phyloP scores from a whole-genome alignment of 1,140 invertebrate genomes.

The Drosophila navojoa region DNA sequence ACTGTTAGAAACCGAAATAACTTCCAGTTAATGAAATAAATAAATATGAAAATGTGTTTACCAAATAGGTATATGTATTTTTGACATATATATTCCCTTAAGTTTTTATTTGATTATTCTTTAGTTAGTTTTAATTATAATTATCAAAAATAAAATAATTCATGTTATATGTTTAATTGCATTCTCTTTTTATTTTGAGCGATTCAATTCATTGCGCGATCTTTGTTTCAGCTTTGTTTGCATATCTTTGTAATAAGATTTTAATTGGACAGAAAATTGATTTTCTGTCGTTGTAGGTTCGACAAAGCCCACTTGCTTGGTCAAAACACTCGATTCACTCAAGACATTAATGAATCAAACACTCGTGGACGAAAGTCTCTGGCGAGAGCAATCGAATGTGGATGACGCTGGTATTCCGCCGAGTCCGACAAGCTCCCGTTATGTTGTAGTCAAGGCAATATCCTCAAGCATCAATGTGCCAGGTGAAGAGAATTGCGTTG shows the following conservation, averaged over 20 bases:
- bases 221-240: constrained; percentile 23
- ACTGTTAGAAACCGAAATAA: no score
- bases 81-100: constrained; percentile 10
- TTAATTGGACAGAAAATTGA: not conserved
- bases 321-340: constrained; percentile 36
- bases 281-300: constrained; percentile 53
- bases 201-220: no score
- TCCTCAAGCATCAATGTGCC: constrained; percentile 15
- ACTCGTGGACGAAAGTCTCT: constrained; percentile 65
- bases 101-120: constrained; percentile 8
- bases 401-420: constrained; percentile 39
- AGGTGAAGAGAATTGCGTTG: constrained; percentile 18
- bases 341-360: constrained; percentile 54
- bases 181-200: constrained; percentile 1
- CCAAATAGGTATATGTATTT: constrained; percentile 1
- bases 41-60: not conserved
- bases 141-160: constrained; percentile 17
- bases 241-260: not conserved
- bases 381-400: constrained; percentile 67
- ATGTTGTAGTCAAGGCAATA: constrained; percentile 57
- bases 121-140: constrained; percentile 17
- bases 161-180: constrained; percentile 1
- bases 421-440: constrained; percentile 44
- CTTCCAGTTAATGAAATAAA: not conserved
- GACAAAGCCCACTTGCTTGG: constrained; percentile 8